These are phyloP conservation scores for Cyprinodon diabolis DNA, from an alignment of 2,797 vertebrate genomes.

Conservation along the genomic window DNA sequence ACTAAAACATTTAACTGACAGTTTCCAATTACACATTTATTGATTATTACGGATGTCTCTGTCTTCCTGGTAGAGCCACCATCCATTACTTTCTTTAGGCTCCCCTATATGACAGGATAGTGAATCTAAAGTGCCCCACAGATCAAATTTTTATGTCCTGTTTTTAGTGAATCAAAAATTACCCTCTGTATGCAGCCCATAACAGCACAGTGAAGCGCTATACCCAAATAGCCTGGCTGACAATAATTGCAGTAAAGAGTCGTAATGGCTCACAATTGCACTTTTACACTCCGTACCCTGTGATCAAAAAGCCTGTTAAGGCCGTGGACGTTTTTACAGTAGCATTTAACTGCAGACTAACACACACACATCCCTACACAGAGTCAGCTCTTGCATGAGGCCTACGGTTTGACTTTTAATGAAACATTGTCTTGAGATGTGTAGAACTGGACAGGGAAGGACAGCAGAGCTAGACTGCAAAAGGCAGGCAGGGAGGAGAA, in stretches of 20 bases:
- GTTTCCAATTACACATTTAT: conserved; percentile 63
- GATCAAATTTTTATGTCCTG: conserved; percentile 38
- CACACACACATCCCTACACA: not conserved
- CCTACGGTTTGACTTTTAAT: conserved; percentile 1
- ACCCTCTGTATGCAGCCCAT: conserved; percentile 20
- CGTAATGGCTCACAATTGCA: conserved; percentile 66
- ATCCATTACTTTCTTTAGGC: conserved; percentile 29
- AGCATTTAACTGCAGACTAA: conserved; percentile 21
- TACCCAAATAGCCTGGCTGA: conserved; percentile 41
- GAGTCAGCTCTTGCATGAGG: conserved; percentile 11
- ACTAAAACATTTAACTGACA: conserved; percentile 61
- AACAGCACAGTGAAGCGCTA: conserved; percentile 19
- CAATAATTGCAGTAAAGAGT: conserved; percentile 62
- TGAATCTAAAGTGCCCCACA: conserved; percentile 15
- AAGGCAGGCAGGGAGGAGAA: not conserved
- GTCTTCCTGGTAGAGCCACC: conserved; percentile 24
- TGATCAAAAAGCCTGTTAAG: conserved; percentile 57
- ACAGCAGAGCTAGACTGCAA: not conserved
- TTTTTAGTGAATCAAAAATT: conserved; percentile 21
- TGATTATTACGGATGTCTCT: conserved; percentile 58
- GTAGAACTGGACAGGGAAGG: not conserved
- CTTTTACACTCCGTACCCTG: conserved; percentile 48
- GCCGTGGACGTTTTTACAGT: conserved; percentile 42
- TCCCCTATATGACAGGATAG: conserved; percentile 54
- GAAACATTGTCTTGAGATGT: not conserved